Percentiles rank a stretch among this genome's conserved stretches.
Evolutionary conservation across 2,797 vertebrate species (phyloP).

Genomic region (Macrochelys suwanniensis): DNA sequence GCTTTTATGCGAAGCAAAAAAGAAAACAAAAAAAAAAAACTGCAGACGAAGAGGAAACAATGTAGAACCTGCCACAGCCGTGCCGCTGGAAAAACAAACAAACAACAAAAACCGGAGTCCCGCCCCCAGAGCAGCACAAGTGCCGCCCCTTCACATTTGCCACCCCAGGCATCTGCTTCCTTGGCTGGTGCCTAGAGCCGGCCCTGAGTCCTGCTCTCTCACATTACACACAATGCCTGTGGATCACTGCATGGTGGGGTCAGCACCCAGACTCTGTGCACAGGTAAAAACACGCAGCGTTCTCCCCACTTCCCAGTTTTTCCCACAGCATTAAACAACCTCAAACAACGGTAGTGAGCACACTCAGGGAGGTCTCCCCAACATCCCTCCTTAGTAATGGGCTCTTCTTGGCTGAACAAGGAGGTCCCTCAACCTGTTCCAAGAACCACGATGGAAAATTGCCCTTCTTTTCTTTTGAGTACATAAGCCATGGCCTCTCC

Average conservation of each 20-base stretch:
- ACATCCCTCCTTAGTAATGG: background rate
- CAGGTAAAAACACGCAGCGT: background rate
- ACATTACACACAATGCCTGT: fast-evolving
- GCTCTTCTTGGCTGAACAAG: background rate
- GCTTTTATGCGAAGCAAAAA: too few species aligned
- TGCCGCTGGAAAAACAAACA: too few species aligned
- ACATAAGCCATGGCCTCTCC: too few species aligned
- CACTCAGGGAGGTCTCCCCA: background rate
- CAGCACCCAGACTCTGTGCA: background rate
- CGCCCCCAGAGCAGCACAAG: too few species aligned
- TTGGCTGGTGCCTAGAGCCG: too few species aligned
- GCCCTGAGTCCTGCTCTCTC: background rate
- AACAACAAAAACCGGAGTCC: too few species aligned
- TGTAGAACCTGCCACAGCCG: too few species aligned
- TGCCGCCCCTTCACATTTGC: too few species aligned
- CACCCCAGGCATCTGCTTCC: too few species aligned
- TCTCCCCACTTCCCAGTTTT: fast-evolving
- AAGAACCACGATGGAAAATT: background rate
- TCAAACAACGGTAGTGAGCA: background rate
- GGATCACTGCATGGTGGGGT: background rate
- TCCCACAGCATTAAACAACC: background rate
- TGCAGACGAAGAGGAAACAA: too few species aligned
- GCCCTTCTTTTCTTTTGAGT: background rate
- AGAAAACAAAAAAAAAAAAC: too few species aligned
- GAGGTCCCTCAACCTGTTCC: background rate